Percentiles rank a stretch among this genome's conserved stretches.
Conservation (phyloP, 2,113 vertebrate genomes). For the Hiodon tergisus region DNA sequence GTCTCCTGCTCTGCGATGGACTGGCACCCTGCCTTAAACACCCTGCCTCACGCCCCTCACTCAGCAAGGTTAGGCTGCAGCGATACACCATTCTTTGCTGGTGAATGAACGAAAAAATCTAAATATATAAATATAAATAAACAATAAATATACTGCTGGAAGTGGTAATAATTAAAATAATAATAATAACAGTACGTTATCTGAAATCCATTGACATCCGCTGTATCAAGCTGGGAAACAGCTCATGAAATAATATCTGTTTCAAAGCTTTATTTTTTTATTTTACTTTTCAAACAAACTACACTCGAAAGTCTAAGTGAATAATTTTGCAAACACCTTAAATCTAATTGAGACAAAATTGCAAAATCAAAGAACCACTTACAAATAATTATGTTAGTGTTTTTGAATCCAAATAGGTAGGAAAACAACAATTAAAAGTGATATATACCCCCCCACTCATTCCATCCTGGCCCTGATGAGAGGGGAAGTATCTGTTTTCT, state of each 20-base stretch:
- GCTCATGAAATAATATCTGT: constrained; percentile 49
- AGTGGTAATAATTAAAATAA: too few species aligned
- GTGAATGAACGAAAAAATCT: too few species aligned
- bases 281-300: constrained; percentile 46
- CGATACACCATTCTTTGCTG: too few species aligned
- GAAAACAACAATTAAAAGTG: constrained; percentile 70
- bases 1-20: too few species aligned
- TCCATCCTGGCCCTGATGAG: constrained; percentile 34
- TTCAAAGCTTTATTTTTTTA: constrained; percentile 45
- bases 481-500: constrained; percentile 76
- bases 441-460: constrained; percentile 44
- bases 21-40: too few species aligned
- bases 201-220: too few species aligned
- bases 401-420: constrained; percentile 59
- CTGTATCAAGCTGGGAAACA: not conserved
- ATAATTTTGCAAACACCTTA: constrained; percentile 58
- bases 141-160: too few species aligned
- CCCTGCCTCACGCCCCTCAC: too few species aligned
- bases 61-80: too few species aligned
- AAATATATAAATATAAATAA: too few species aligned
- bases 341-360: constrained; percentile 64
- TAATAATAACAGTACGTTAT: too few species aligned
- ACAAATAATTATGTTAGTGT: constrained; percentile 63
- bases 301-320: constrained; percentile 45
- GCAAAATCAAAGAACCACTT: constrained; percentile 66